Evolutionary conservation across 2,797 vertebrate species (phyloP).

Genomic region (Epinephelus malabaricus): DNA sequence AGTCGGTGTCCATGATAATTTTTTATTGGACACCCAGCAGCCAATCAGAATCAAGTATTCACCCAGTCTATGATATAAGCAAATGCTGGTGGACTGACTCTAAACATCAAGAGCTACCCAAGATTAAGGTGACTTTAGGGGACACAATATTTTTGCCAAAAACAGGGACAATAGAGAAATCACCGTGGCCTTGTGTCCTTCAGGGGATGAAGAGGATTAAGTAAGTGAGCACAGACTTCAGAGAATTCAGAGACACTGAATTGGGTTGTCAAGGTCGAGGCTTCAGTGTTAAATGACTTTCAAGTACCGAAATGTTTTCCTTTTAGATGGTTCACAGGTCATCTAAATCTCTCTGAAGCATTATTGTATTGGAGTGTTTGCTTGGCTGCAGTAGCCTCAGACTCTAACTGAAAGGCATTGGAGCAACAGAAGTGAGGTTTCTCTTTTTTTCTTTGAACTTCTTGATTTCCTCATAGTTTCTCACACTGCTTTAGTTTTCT

Average conservation of each 20-base stretch:
- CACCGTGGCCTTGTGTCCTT: not conserved
- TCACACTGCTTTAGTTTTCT: not conserved
- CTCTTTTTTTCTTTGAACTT: not conserved
- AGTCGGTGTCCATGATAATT: too few relatives aligned
- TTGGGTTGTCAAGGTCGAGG: not conserved
- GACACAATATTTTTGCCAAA: too few relatives aligned
- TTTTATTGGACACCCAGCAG: too few relatives aligned
- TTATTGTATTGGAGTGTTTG: not conserved
- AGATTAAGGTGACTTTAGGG: too few relatives aligned
- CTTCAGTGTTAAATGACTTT: not conserved
- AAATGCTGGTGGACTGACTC: too few relatives aligned
- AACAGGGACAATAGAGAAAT: not conserved
- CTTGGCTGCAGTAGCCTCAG: not conserved
- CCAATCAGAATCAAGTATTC: too few relatives aligned
- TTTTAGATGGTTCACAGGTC: not conserved
- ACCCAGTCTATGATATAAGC: too few relatives aligned
- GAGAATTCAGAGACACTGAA: conserved; percentile 1
- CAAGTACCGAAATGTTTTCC: not conserved
- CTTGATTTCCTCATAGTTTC: not conserved
- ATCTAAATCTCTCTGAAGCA: not conserved
- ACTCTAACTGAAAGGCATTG: not conserved
- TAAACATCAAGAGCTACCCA: too few relatives aligned
- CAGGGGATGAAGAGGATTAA: not conserved
- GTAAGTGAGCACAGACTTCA: not conserved
- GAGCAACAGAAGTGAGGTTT: not conserved